Evolutionary conservation across 2,797 vertebrate genomes (phyloP).

Genomic region (Pangasius sanitwongsei): DNA sequence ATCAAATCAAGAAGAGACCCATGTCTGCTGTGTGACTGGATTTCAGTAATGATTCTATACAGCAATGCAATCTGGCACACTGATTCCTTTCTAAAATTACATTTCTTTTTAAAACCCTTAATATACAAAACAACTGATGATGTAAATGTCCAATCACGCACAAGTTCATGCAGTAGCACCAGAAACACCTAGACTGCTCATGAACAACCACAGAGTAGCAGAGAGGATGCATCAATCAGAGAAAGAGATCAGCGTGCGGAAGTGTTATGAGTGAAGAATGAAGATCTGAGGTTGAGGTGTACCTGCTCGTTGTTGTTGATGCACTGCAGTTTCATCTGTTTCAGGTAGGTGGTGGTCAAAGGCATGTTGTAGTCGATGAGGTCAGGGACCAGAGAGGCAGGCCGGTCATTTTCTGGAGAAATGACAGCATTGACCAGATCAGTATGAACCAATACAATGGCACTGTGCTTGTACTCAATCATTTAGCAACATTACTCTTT

Average conservation of each 20-base stretch:
- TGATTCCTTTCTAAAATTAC: background rate
- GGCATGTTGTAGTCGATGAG: slow-evolving; percentile 99
- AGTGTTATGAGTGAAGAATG: background rate
- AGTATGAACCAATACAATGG: background rate
- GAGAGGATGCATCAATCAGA: background rate
- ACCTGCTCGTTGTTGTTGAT: slow-evolving; percentile 94
- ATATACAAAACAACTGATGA: background rate
- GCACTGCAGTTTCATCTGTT: slow-evolving; percentile 96
- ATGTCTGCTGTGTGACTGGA: background rate
- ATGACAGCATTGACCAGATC: background rate
- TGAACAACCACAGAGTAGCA: background rate
- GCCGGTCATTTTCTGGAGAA: slow-evolving; percentile 87
- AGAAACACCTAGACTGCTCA: background rate
- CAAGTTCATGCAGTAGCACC: background rate
- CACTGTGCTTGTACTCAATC: background rate
- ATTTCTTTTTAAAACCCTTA: background rate
- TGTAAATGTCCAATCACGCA: background rate
- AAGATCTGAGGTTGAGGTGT: background rate
- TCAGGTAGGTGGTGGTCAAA: slow-evolving; percentile 96
- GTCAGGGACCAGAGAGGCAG: slow-evolving; percentile 91
- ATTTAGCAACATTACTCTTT: too few species aligned
- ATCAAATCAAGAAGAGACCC: background rate
- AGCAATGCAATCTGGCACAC: background rate
- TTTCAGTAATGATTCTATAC: background rate
- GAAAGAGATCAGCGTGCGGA: background rate